Percentiles rank a stretch among this genome's conserved stretches.
These are phyloP conservation scores for Exephanes ischioxanthus DNA, from an alignment of 2,888 invertebrate species.

Conservation along the genomic window DNA sequence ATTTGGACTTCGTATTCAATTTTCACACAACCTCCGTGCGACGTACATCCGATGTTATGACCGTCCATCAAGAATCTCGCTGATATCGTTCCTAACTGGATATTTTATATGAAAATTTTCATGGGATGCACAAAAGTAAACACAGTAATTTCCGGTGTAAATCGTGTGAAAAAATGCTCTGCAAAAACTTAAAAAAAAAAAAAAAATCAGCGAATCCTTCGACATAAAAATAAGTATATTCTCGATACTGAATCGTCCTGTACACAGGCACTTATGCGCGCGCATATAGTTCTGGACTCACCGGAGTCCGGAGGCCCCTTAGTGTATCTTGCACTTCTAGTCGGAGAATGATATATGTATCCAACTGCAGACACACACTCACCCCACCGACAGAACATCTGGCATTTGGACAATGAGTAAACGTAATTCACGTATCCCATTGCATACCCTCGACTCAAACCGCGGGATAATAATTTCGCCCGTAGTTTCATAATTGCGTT, in stretches of 20 bases:
- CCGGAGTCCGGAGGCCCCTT: constrained; percentile 54
- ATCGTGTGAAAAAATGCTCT: not conserved
- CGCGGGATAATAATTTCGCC: constrained; percentile 10
- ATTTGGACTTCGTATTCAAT: too few species aligned
- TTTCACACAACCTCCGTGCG: too few species aligned
- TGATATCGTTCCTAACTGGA: too few species aligned
- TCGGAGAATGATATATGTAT: constrained; percentile 38
- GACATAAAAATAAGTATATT: not conserved
- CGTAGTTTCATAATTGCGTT: not conserved
- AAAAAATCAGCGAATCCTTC: not conserved
- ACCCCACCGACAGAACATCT: constrained; percentile 13
- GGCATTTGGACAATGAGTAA: constrained; percentile 65
- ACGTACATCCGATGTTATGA: too few species aligned
- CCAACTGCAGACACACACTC: not conserved
- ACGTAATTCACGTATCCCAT: constrained; percentile 47
- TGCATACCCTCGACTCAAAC: not conserved
- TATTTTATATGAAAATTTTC: too few species aligned
- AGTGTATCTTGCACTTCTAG: constrained; percentile 11
- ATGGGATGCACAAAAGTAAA: not conserved
- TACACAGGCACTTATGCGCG: constrained; percentile 27
- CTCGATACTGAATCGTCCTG: constrained; percentile 38
- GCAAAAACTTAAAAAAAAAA: not conserved
- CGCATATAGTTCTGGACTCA: constrained; percentile 36
- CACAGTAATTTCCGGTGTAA: not conserved
- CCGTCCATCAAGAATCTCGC: too few species aligned